Evolutionary conservation across 2,797 vertebrate genomes (phyloP).

Genomic region (Anabacerthia variegaticeps): DNA sequence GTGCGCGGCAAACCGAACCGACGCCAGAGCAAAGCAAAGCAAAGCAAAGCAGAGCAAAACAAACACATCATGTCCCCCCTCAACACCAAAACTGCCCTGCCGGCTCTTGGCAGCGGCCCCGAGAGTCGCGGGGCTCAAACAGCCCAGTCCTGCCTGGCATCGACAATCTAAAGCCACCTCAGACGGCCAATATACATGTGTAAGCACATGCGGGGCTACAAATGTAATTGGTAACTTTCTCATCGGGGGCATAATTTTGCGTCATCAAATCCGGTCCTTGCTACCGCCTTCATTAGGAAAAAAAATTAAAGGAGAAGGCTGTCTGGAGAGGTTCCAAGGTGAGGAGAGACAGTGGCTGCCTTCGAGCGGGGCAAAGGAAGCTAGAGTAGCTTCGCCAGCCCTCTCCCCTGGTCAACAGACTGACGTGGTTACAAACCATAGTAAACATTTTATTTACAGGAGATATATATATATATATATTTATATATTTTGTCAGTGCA

Average conservation of each 20-base stretch:
- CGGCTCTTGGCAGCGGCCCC: background rate
- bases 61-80: accelerated
- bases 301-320: background rate
- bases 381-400: background rate
- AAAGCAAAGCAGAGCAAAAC: background rate
- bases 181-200: accelerated
- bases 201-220: background rate
- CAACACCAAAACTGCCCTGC: background rate
- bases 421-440: conserved; percentile 77
- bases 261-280: background rate
- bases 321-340: background rate
- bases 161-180: background rate
- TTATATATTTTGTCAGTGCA: conserved; percentile 80
- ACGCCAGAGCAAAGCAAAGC: background rate
- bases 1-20: background rate
- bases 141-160: accelerated
- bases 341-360: background rate
- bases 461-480: conserved; percentile 40
- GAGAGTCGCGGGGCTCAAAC: too few species aligned
- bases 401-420: background rate
- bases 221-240: background rate
- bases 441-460: conserved; percentile 97
- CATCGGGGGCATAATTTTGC: background rate
- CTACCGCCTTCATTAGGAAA: background rate
- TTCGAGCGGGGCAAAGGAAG: background rate